phyloP scores from a whole-genome alignment of 2,888 invertebrate genomes.

The Lithophane socia region DNA sequence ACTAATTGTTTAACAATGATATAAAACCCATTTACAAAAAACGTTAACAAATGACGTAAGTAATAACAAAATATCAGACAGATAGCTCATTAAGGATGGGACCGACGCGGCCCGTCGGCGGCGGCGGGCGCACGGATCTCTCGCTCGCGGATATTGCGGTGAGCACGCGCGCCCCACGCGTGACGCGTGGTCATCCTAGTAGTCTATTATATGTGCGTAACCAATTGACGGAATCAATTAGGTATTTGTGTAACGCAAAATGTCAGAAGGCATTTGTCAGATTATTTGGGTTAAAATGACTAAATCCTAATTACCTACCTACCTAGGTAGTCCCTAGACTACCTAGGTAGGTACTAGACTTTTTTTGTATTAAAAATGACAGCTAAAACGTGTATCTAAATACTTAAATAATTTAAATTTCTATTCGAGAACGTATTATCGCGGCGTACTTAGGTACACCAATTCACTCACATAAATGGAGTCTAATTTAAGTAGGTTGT shows the following conservation, averaged over 20 bases:
- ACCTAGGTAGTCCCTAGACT: too few relatives aligned
- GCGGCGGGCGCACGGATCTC: background rate
- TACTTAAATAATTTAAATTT: background rate
- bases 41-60: constrained; percentile 8
- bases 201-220: background rate
- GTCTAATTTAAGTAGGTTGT: constrained; percentile 16
- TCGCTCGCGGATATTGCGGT: constrained; percentile 5
- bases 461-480: constrained; percentile 1
- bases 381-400: background rate
- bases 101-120: constrained; percentile 23
- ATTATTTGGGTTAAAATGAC: background rate
- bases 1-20: background rate
- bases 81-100: background rate
- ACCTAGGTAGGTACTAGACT: background rate
- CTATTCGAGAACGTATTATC: background rate
- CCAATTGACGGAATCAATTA: background rate
- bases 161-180: background rate
- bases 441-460: background rate
- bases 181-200: background rate
- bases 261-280: background rate
- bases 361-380: background rate
- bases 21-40: background rate
- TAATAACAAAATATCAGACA: background rate
- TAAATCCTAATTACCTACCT: background rate
- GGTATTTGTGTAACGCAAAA: background rate